Conservation (phyloP, 2,797 vertebrate genomes). For the Coreius guichenoti region DNA sequence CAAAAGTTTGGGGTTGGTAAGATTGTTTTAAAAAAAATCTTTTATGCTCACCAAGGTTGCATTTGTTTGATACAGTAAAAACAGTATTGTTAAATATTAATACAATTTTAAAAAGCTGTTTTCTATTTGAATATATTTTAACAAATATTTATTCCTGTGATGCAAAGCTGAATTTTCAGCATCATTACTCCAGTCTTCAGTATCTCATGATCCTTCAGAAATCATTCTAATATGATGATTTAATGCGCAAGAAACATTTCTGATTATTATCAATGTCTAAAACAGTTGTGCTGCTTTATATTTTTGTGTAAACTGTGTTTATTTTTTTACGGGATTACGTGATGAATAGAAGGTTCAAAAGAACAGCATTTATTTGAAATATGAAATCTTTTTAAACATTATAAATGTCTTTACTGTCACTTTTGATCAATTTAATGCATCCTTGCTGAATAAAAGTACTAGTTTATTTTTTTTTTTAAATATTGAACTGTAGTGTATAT, state of each 20-base stretch:
- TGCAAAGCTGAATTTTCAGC: not conserved
- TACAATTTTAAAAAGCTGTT: not conserved
- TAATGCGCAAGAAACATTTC: not conserved
- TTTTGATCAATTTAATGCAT: not conserved
- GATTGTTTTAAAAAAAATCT: not conserved
- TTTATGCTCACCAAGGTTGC: not conserved
- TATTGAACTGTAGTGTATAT: too few relatives aligned
- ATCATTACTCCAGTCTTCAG: not conserved
- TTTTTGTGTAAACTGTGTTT: not conserved
- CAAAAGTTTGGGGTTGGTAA: too few relatives aligned
- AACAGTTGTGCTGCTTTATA: not conserved
- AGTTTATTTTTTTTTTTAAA: too few relatives aligned
- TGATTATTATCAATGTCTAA: too few relatives aligned
- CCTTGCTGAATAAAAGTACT: not conserved
- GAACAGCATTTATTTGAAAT: not conserved
- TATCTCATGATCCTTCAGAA: not conserved
- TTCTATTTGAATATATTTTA: not conserved
- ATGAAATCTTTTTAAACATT: not conserved
- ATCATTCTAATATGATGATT: not conserved
- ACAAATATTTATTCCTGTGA: not conserved
- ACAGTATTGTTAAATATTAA: not conserved
- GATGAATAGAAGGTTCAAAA: not conserved
- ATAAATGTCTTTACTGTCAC: not conserved
- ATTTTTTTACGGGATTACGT: too few relatives aligned
- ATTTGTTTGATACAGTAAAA: not conserved